A percentile compares a stretch with the other conserved stretches of the same genome.
Evolutionary conservation across 2,797 vertebrate genomes (phyloP).

Genomic region (Eleutherodactylus coqui): DNA sequence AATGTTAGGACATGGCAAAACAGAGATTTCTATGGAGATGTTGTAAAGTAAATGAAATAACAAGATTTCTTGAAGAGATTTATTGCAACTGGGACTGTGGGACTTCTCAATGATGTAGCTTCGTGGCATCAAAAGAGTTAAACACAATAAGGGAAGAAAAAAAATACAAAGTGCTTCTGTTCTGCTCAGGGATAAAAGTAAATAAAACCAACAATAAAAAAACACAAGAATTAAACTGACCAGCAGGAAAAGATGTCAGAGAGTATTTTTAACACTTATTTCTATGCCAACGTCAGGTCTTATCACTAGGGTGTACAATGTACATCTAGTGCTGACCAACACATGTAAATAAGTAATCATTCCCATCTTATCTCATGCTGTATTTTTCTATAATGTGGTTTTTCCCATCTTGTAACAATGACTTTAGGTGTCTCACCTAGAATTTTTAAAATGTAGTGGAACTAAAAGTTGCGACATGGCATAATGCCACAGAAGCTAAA

Average conservation of each 20-base stretch:
- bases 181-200: not conserved
- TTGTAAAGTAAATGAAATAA: conserved; percentile 8
- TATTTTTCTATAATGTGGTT: not conserved
- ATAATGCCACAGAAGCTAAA: not conserved
- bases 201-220: not conserved
- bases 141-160: not conserved
- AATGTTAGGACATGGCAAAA: not conserved
- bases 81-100: not conserved
- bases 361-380: not conserved
- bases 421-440: not conserved
- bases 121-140: conserved; percentile 30
- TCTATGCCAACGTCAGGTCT: conserved; percentile 54
- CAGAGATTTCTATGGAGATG: conserved; percentile 19
- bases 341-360: not conserved
- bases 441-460: not conserved
- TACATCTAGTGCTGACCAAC: not conserved
- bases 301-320: conserved; percentile 22
- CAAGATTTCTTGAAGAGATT: conserved; percentile 33
- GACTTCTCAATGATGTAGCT: conserved; percentile 3
- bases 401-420: not conserved
- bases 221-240: conserved; percentile 34
- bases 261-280: conserved; percentile 58
- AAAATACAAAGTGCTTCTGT: not conserved
- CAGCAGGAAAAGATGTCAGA: conserved; percentile 58
- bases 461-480: not conserved